A percentile compares a stretch with the other conserved stretches of the same genome.
Evolutionary conservation across 2,113 vertebrate species (phyloP).

Genomic region (Tympanuchus pallidicinctus): DNA sequence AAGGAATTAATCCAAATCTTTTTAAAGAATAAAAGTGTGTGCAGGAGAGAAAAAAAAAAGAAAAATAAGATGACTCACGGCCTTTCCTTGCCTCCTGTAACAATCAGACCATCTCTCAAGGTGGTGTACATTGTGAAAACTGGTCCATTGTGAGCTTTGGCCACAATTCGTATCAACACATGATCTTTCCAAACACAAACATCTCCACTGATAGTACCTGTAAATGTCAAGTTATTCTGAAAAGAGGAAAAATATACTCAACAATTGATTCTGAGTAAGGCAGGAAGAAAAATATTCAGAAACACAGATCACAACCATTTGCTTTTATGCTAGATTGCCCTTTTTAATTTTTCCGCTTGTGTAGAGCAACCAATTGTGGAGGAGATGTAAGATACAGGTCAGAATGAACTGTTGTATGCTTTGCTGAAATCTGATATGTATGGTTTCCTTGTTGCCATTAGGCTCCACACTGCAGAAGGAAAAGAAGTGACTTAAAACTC

Average conservation of each 20-base stretch:
- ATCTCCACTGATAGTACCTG: conserved; percentile 99
- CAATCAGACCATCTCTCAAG: conserved; percentile 93
- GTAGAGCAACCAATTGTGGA: neutral
- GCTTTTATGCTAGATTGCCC: neutral
- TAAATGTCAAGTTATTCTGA: conserved; percentile 99
- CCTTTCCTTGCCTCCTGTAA: conserved; percentile 97
- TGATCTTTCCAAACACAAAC: conserved; percentile 99
- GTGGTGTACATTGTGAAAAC: conserved; percentile 99
- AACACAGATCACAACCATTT: neutral
- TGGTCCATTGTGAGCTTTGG: conserved; percentile 97
- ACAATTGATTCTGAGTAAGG: conserved; percentile 64
- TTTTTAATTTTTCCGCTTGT: neutral
- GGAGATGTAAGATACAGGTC: neutral
- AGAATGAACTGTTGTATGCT: neutral
- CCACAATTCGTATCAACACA: conserved; percentile 93
- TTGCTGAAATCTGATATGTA: neutral
- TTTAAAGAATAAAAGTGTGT: neutral
- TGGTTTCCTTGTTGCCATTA: neutral
- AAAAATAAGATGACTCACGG: conserved; percentile 84
- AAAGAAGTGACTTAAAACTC: neutral
- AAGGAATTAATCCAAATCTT: neutral
- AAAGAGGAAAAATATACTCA: conserved; percentile 81
- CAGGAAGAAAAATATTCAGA: conserved; percentile 40
- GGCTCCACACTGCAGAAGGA: neutral
- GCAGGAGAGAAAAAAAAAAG: neutral